A percentile compares a stretch with the other conserved stretches of the same genome.
Conservation (phyloP, 2,797 vertebrate genomes). For the Heterohyrax brucei region DNA sequence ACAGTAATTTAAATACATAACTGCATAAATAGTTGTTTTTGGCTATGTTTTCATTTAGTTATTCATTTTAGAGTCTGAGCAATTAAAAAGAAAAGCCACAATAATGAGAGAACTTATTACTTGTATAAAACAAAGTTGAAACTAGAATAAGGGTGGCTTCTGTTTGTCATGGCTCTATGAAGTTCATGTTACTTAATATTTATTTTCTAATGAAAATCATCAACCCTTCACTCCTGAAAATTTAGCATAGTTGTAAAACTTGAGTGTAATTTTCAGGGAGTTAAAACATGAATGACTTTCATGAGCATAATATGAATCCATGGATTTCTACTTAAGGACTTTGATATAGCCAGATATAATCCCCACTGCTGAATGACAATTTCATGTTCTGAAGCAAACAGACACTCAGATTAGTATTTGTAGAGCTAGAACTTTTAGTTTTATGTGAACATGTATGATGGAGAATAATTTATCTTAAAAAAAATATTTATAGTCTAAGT, state of each 20-base stretch:
- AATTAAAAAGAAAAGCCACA: constrained; percentile 2
- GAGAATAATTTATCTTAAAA: neutral
- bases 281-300: neutral
- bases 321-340: neutral
- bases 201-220: constrained; percentile 27
- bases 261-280: neutral
- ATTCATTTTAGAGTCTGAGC: constrained; percentile 6
- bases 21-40: neutral
- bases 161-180: neutral
- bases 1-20: neutral
- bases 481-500: constrained; percentile 14
- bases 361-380: neutral
- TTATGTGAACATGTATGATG: neutral
- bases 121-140: neutral
- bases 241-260: neutral
- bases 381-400: neutral
- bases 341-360: neutral
- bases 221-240: neutral
- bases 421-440: neutral
- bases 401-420: neutral
- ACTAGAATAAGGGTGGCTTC: neutral
- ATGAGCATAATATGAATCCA: neutral
- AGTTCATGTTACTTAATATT: neutral
- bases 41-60: neutral
- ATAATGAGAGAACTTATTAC: neutral